Evolutionary conservation across 2,113 vertebrate genomes (phyloP).

Genomic region (Amphiprion ocellaris): DNA sequence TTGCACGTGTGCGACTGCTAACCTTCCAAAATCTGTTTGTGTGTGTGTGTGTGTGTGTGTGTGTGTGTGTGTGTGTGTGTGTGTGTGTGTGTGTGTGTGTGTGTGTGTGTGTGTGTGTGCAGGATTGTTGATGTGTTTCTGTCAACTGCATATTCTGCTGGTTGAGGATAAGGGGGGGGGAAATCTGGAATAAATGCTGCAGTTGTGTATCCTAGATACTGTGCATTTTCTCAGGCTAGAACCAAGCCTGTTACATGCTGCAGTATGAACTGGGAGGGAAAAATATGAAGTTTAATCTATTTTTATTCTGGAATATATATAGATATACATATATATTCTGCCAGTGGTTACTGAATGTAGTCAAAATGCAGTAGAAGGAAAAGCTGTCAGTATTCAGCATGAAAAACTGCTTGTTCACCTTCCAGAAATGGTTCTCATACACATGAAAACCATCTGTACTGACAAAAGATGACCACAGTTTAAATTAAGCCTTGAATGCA

Average conservation of each 20-base stretch:
- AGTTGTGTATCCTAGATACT: neutral
- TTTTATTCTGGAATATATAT: conserved; percentile 20
- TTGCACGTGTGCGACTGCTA: neutral
- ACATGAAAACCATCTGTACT: neutral
- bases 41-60: conserved; percentile 16
- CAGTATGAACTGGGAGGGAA: neutral
- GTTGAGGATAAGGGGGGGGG: neutral
- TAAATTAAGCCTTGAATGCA: neutral
- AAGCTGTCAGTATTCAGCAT: neutral
- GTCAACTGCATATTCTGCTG: conserved; percentile 21
- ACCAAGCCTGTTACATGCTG: conserved; percentile 24
- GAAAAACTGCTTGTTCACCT: neutral
- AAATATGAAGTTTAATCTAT: conserved; percentile 15
- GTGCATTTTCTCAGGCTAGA: neutral
- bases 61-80: conserved; percentile 28
- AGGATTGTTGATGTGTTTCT: conserved; percentile 1
- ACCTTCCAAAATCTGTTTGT: neutral
- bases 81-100: conserved; percentile 24
- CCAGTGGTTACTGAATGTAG: conserved; percentile 9
- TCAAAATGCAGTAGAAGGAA: conserved; percentile 8
- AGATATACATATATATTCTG: neutral
- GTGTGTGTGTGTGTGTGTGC: conserved; percentile 18
- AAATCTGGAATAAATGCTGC: conserved; percentile 1
- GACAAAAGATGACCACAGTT: neutral
- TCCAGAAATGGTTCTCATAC: neutral